Conservation (phyloP, 1,140 invertebrate genomes). For the Akabosia matsudoensis region DNA sequence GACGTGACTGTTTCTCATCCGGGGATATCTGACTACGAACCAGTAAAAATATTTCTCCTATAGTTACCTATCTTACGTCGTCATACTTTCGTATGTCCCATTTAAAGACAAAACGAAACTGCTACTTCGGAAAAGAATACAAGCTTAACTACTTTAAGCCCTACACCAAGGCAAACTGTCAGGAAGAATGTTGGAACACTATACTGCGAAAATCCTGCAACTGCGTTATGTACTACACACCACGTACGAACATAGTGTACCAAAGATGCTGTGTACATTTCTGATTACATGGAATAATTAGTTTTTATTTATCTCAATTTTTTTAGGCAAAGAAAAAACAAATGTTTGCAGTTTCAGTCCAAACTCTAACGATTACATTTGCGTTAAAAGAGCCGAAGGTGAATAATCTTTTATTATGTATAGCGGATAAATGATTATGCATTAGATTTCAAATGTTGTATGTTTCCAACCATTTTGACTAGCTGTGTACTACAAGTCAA, state of each 20-base stretch:
- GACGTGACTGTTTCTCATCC: neutral
- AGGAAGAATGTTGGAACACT: slow-evolving; percentile 37
- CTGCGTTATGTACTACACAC: slow-evolving; percentile 41
- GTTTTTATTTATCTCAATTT: too few relatives aligned
- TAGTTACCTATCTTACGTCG: too few relatives aligned
- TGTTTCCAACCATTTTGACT: too few relatives aligned
- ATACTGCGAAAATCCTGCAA: neutral
- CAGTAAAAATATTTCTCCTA: too few relatives aligned
- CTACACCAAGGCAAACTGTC: slow-evolving; percentile 39
- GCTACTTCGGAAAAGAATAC: slow-evolving; percentile 40
- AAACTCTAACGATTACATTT: neutral
- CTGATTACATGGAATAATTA: too few relatives aligned
- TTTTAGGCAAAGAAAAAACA: neutral
- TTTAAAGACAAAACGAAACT: slow-evolving; percentile 30
- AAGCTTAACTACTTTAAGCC: slow-evolving; percentile 36
- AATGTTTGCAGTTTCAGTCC: neutral
- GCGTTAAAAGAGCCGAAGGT: neutral
- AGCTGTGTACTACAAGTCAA: neutral
- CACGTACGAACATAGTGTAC: too few relatives aligned
- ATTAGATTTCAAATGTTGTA: too few relatives aligned
- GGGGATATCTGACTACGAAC: neutral
- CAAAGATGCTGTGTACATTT: too few relatives aligned
- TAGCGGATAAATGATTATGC: too few relatives aligned
- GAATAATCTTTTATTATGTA: too few relatives aligned
- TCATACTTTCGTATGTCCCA: neutral